These are phyloP conservation scores for Mallotus villosus DNA, from an alignment of 2,797 vertebrate species.

Conservation along the genomic window DNA sequence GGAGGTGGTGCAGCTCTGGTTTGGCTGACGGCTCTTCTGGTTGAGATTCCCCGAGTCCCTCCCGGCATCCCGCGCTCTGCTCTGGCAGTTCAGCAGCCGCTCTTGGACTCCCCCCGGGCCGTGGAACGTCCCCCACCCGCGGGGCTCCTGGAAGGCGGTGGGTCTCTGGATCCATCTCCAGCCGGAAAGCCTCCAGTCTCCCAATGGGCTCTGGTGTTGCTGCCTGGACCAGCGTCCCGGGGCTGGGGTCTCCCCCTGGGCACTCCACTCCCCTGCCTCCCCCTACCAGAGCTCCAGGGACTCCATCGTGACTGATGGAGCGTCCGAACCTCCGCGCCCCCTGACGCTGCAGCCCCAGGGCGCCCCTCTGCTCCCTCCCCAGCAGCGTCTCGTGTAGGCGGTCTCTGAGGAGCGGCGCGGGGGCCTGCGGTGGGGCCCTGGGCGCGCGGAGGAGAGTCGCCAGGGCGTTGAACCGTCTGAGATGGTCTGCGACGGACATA, in stretches of 20 bases:
- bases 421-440: conserved; percentile 17
- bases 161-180: neutral
- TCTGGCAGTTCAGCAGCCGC: neutral
- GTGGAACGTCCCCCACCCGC: neutral
- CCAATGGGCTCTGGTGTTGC: conserved; percentile 14
- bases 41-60: neutral
- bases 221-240: neutral
- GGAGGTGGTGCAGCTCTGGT: conserved; percentile 31
- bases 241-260: conserved; percentile 24
- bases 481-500: conserved; percentile 24
- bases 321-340: conserved; percentile 60
- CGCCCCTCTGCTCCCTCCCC: conserved; percentile 15
- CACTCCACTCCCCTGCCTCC: conserved; percentile 7
- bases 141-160: too few relatives aligned
- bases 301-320: conserved; percentile 66
- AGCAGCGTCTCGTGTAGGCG: neutral
- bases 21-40: neutral
- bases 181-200: conserved; percentile 5
- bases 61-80: neutral
- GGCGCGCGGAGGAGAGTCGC: conserved; percentile 35
- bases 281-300: conserved; percentile 34
- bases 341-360: conserved; percentile 42
- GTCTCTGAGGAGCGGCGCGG: conserved; percentile 16
- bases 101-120: too few relatives aligned
- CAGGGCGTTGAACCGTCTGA: conserved; percentile 42